Evolutionary conservation across 2,797 vertebrate genomes (phyloP).

Genomic region (Vultur gryphus): DNA sequence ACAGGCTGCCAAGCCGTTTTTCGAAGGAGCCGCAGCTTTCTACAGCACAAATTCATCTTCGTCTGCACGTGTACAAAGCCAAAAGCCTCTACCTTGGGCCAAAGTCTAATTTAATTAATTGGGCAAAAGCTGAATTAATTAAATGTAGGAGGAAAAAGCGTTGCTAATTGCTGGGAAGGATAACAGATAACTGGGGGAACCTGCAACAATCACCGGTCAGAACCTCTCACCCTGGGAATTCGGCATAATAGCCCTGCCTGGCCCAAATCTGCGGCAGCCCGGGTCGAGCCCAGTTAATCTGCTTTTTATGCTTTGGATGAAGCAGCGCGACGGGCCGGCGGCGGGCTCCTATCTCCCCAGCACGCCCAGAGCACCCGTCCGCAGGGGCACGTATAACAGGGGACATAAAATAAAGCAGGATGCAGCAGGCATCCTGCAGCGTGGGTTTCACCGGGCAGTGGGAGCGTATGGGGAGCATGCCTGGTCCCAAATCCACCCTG

Average conservation of each 20-base stretch:
- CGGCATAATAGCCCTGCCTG: fast-evolving
- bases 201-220: fast-evolving
- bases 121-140: background rate
- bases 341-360: background rate
- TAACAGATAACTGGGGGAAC: background rate
- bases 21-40: background rate
- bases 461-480: background rate
- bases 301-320: fast-evolving
- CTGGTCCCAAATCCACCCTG: fast-evolving
- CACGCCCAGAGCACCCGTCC: background rate
- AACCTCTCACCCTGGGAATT: background rate
- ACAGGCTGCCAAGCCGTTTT: background rate
- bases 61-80: background rate
- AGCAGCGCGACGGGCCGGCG: fast-evolving
- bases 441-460: background rate
- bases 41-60: background rate
- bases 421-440: background rate
- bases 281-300: too few species aligned
- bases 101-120: background rate
- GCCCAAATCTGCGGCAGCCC: background rate
- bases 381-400: fast-evolving
- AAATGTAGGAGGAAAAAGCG: background rate
- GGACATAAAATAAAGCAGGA: background rate
- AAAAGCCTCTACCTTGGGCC: background rate
- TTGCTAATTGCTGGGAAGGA: background rate